A percentile compares a stretch with the other conserved stretches of the same genome.
Conservation (phyloP, 1,140 invertebrate species). For the Chelonus insularis region DNA sequence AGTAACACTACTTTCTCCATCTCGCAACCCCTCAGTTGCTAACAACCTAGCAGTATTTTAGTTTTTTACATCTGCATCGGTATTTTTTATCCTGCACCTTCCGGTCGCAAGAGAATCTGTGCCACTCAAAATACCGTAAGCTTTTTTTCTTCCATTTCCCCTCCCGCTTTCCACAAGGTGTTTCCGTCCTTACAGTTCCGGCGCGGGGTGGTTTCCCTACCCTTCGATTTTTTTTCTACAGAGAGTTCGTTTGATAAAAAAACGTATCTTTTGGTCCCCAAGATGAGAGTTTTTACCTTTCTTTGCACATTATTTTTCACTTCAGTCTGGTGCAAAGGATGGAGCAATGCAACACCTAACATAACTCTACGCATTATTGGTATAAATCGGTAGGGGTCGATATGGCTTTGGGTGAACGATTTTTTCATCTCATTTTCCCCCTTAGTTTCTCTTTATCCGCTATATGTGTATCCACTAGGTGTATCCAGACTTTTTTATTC, state of each 20-base stretch:
- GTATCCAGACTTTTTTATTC: too few relatives aligned
- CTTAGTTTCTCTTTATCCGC: too few relatives aligned
- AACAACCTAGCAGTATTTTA: constrained; percentile 44
- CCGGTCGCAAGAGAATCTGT: constrained; percentile 51
- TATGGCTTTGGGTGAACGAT: too few relatives aligned
- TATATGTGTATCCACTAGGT: too few relatives aligned
- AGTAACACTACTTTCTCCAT: constrained; percentile 5
- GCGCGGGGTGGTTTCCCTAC: neutral
- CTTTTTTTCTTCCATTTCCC: constrained; percentile 33
- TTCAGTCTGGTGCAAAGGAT: too few relatives aligned
- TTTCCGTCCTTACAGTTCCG: constrained; percentile 41
- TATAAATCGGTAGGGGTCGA: too few relatives aligned
- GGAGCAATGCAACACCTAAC: too few relatives aligned
- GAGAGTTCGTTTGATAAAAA: neutral
- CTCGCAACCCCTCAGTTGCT: constrained; percentile 18
- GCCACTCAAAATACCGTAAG: constrained; percentile 57
- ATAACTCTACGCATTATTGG: too few relatives aligned
- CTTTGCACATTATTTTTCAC: too few relatives aligned
- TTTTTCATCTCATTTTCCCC: too few relatives aligned
- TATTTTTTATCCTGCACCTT: constrained; percentile 36
- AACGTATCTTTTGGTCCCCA: constrained; percentile 1
- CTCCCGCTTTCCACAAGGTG: constrained; percentile 39
- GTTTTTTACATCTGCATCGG: constrained; percentile 33
- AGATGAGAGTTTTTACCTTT: neutral
- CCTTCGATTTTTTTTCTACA: constrained; percentile 27